phyloP scores from a whole-genome alignment of 2,797 vertebrate species.

The Botia kubotai region DNA sequence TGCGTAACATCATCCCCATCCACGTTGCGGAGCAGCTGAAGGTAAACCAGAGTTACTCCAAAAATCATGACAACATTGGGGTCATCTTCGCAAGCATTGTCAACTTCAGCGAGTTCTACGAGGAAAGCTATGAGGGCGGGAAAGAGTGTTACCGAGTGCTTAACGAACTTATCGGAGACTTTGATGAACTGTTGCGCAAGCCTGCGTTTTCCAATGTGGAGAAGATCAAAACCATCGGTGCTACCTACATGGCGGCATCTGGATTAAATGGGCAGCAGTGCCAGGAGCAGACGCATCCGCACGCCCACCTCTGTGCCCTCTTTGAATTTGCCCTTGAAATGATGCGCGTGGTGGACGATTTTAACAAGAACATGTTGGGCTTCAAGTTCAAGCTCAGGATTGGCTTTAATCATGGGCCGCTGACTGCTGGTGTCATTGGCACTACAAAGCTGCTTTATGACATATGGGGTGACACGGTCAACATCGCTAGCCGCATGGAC shows the following conservation, averaged over 20 bases:
- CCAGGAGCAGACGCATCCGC: conserved; percentile 78
- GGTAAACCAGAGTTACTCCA: conserved; percentile 98
- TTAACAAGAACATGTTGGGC: conserved; percentile 99
- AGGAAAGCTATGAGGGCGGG: conserved; percentile 97
- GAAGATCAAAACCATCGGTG: conserved; percentile 99
- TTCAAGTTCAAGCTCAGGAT: conserved; percentile 97
- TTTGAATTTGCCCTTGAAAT: conserved; percentile 97
- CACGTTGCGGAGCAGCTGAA: conserved; percentile 97
- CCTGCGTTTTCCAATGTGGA: conserved; percentile 89
- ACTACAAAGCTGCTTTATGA: conserved; percentile 97
- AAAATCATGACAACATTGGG: conserved; percentile 93
- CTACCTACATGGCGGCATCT: conserved; percentile 97
- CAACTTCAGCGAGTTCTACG: conserved; percentile 99
- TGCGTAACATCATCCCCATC: conserved; percentile 96
- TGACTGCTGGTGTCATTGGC: conserved; percentile 96
- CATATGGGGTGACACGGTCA: conserved; percentile 99
- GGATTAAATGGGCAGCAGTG: conserved; percentile 89
- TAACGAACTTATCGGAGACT: conserved; percentile 96
- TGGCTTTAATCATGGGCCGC: conserved; percentile 95
- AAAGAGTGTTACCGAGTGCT: conserved; percentile 98
- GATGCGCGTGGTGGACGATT: conserved; percentile 97
- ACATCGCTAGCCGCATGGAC: conserved; percentile 99
- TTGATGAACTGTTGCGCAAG: conserved; percentile 91
- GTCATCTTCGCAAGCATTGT: conserved; percentile 98
- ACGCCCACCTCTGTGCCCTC: conserved; percentile 88